Base-by-base conservation (phyloP, 2,113 vertebrate species). In the Chaenogobius annularis region DNA sequence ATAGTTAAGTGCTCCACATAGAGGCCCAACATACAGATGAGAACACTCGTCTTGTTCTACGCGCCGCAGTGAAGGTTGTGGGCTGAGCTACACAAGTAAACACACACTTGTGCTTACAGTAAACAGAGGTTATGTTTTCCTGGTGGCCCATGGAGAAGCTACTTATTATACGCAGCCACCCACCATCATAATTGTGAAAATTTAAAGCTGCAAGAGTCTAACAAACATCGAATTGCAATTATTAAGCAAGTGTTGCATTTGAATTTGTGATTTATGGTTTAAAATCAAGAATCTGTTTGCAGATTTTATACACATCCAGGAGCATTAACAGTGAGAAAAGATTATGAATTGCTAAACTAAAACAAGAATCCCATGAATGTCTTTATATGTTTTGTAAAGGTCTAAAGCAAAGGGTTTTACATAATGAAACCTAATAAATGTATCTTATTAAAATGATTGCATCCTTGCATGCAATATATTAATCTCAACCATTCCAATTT, bases 101-200 rank as follows among this genome's bases (percentile, higher is more conserved):
- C 84, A 88, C 81, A 47, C 61, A 4, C 37, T 40, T 52, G 63
- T 64, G 86, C 74, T 84, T 84, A 84, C 77, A 78, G 83, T 88
- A 83, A 87, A 89, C 82, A 75, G 15, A 68, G 67, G 20, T 23
- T 0, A 66, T 70, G 82, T 79, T 75, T 79, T 59, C 70, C 78
- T 10, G 43, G 59, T 70, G 70, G 80, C 79, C 69, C 26, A 3
- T 63, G 62, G 77, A 69, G 70, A 62, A 73, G 77, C 68, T 80
- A 19, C 48, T 79, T 75, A 80, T 82, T 80, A 78, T 17, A 15
- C 9, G 31, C 40, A 43, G 58, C 48, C 70, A 77, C 68, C 48
- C 70, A 77, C 68, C 68, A 7, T 68, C 55, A 11, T 26, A 72
- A 23, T 52, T 65, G 40, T 66, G 4, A 2, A 76, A 71, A 72